Evolutionary conservation across 2,888 invertebrate species (phyloP).

Genomic region (Ichneumoninae sp.): DNA sequence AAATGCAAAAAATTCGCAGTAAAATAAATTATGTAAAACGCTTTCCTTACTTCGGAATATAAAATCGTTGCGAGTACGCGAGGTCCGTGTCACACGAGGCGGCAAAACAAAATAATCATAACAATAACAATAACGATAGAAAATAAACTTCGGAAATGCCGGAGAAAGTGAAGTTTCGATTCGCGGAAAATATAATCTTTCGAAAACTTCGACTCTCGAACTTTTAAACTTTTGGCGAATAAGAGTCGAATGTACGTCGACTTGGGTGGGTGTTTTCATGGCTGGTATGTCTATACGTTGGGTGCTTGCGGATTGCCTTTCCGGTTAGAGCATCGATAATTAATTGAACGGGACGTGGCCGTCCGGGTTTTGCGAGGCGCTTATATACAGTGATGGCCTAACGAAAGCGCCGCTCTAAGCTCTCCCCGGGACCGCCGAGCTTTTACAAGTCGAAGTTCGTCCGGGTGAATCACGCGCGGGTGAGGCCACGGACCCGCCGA

Average conservation of each 20-base stretch:
- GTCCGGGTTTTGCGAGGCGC: background rate
- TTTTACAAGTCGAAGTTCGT: slow-evolving; percentile 36
- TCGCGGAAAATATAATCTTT: background rate
- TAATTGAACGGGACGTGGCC: slow-evolving; percentile 34
- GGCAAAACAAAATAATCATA: slow-evolving; percentile 22
- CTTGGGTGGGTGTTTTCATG: background rate
- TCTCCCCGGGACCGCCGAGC: slow-evolving; percentile 1
- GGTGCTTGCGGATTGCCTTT: slow-evolving; percentile 22
- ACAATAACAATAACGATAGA: background rate
- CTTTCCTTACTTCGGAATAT: slow-evolving; percentile 79
- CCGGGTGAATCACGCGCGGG: slow-evolving; percentile 40
- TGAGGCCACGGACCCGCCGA: slow-evolving; percentile 39
- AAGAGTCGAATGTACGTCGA: background rate
- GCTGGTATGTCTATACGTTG: background rate
- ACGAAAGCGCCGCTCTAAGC: slow-evolving; percentile 25
- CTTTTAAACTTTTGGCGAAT: background rate
- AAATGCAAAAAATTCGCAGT: slow-evolving; percentile 73
- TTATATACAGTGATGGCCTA: background rate
- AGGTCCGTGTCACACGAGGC: slow-evolving; percentile 73
- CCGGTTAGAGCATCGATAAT: slow-evolving; percentile 42
- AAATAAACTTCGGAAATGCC: slow-evolving; percentile 37
- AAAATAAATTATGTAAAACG: slow-evolving; percentile 82
- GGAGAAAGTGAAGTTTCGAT: slow-evolving; percentile 29
- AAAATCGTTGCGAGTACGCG: slow-evolving; percentile 72
- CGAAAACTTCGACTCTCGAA: background rate